Conservation (phyloP, 1,140 invertebrate genomes). For the Sitobion miscanthi region DNA sequence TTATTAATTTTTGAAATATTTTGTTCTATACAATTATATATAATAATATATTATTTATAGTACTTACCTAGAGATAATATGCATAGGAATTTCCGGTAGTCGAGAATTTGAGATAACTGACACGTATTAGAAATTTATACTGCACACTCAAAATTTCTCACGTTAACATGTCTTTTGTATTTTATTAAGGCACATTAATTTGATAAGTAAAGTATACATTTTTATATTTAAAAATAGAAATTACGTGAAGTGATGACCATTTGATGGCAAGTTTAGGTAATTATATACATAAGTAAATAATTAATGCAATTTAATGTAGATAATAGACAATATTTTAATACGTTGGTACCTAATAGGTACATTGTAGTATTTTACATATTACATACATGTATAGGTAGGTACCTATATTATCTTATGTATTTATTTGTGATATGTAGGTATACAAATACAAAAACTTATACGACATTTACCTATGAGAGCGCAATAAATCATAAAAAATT, state of each 20-base stretch:
- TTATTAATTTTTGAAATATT: neutral
- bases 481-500: neutral
- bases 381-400: too few relatives aligned
- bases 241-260: neutral
- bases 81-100: neutral
- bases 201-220: neutral
- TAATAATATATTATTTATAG: neutral
- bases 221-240: slow-evolving; percentile 12
- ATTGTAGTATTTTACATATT: too few relatives aligned
- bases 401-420: neutral
- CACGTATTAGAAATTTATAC: neutral
- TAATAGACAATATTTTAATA: too few relatives aligned
- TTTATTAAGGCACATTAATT: neutral
- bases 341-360: neutral
- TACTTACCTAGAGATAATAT: neutral
- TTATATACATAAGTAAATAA: neutral
- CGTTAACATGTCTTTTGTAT: neutral
- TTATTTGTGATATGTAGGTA: neutral
- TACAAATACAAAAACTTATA: too few relatives aligned
- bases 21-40: neutral
- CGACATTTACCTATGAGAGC: neutral
- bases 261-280: neutral
- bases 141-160: neutral
- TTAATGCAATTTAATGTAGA: neutral
- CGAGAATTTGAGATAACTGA: neutral